Evolutionary conservation across 2,888 invertebrate species (phyloP).

Genomic region (Formica aserva): DNA sequence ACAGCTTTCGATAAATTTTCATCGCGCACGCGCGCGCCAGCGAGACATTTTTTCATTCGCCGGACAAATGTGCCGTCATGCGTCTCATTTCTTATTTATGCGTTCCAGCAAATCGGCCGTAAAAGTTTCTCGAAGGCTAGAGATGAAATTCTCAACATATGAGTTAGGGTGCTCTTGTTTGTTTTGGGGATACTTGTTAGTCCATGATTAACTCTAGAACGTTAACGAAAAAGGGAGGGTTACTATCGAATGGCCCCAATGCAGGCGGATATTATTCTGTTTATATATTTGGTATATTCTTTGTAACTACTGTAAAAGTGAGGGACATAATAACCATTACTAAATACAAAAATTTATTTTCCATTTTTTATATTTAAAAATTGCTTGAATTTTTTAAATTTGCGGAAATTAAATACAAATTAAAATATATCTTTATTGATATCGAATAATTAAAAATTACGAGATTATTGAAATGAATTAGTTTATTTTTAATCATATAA

Average conservation of each 20-base stretch:
- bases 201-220: constrained; percentile 19
- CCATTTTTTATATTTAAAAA: background rate
- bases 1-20: constrained; percentile 59
- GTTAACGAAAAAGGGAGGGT: background rate
- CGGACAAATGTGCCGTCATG: constrained; percentile 44
- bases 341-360: background rate
- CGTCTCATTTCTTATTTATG: constrained; percentile 44
- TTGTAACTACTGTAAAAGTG: background rate
- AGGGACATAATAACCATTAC: background rate
- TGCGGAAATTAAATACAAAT: constrained; percentile 31
- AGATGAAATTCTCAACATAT: constrained; percentile 1
- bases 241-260: background rate
- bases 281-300: constrained; percentile 3
- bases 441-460: constrained; percentile 17
- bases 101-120: constrained; percentile 12
- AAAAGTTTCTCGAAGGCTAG: background rate
- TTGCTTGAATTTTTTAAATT: background rate
- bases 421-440: constrained; percentile 34
- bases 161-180: constrained; percentile 24
- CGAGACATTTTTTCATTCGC: constrained; percentile 26
- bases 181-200: constrained; percentile 23
- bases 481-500: background rate
- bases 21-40: background rate
- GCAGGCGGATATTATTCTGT: constrained; percentile 10
- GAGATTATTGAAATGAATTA: constrained; percentile 2